Base-by-base conservation (phyloP, 2,888 invertebrate species). In the Eucera pruinosa region DNA sequence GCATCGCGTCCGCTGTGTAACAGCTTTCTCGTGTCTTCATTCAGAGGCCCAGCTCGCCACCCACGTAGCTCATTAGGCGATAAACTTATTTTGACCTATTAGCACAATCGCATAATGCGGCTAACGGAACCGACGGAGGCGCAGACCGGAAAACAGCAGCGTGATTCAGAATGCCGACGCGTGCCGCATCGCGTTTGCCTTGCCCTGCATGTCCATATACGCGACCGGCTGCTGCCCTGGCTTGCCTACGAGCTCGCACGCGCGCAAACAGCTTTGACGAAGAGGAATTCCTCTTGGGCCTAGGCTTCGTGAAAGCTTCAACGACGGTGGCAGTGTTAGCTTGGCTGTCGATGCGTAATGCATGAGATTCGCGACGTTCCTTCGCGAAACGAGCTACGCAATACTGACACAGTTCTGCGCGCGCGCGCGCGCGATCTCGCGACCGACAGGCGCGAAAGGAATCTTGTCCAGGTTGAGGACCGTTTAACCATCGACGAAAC, bases 61-160 rank as follows among this genome's bases (percentile, higher is more conserved):
- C 81, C 78, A 76, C 76, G 73, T 69, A 47, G 43, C 75, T 83
- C 77, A 72, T 83, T 83, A 84, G 76, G 62, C 41, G 86, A 82
- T 66, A 81, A 73, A 70, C 75, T 78, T 80, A 66, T 84, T 88
- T 85, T 87, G 88, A 89, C 85, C 89, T 86, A 89, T 89, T 89
- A 89, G 87, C 89, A 86, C 87, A 85, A 88, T 89, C 88, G 78
- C 77, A 54, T 78, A 78, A 83, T 77, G 77, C 55, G 45, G 36
- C 52, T 89, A 89, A 89, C 88, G 89, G 88, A 89, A 89, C 82
- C 71, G 48, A 68, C 67, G 50, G 23, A 71, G 58, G 74, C 74
- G 76, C 71, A 83, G 84, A 89, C 89, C 89, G 90, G 90, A 90
- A 89, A 88, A 85, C 84, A 83, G 78, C 78, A 67, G 77, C 81